Conservation (phyloP, 1,140 invertebrate genomes). For the Nautilus pompilius region DNA sequence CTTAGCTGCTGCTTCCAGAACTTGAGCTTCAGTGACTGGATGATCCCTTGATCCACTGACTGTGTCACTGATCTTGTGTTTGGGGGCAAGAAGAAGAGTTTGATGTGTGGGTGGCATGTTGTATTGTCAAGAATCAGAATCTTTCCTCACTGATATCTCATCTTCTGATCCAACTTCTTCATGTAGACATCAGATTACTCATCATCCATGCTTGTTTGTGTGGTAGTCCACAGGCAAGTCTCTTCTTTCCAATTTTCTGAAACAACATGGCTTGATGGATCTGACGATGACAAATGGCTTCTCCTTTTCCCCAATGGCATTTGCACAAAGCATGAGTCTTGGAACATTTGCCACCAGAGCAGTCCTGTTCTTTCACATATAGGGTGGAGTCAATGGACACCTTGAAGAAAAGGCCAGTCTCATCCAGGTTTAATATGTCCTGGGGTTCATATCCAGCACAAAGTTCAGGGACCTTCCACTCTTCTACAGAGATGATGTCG, state of each 20-base stretch:
- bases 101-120: background rate
- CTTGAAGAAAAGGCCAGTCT: constrained; percentile 7
- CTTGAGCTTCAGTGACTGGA: too few relatives aligned
- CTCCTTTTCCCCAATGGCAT: background rate
- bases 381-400: constrained; percentile 5
- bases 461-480: too few relatives aligned
- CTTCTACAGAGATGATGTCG: too few relatives aligned
- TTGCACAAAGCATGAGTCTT: constrained; percentile 9
- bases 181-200: constrained; percentile 6
- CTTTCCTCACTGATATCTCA: constrained; percentile 10
- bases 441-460: too few relatives aligned
- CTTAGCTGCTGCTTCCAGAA: too few relatives aligned
- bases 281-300: background rate
- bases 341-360: constrained; percentile 8
- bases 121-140: constrained; percentile 15
- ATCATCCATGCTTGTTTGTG: constrained; percentile 7
- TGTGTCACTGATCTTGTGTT: constrained; percentile 12
- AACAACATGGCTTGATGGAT: background rate
- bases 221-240: constrained; percentile 6
- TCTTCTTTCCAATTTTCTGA: background rate
- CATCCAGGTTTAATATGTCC: constrained; percentile 13
- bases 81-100: constrained; percentile 9
- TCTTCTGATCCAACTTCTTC: constrained; percentile 6
- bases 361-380: constrained; percentile 10
- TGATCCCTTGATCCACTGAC: too few relatives aligned